A percentile compares a stretch with the other conserved stretches of the same genome.
These are phyloP conservation scores for Neogale vison DNA, from an alignment of 2,113 vertebrate species.

Conservation along the genomic window DNA sequence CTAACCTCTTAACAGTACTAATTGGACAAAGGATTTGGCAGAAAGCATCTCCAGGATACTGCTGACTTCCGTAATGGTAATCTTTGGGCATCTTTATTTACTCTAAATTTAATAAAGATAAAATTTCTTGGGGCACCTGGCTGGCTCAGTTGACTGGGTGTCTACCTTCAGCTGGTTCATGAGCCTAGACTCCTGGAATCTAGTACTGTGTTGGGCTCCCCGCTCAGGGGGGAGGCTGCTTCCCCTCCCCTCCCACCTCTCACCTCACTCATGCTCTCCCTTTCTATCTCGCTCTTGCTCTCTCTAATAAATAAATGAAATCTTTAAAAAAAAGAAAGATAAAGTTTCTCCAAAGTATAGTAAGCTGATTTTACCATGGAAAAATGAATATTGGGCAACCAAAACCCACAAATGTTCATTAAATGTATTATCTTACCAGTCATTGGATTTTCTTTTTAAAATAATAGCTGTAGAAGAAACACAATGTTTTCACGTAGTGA, in stretches of 20 bases:
- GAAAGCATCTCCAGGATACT: background rate
- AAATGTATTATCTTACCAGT: background rate
- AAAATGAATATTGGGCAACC: background rate
- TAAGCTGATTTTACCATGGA: background rate
- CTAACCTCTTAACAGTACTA: background rate
- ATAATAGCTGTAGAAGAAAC: background rate
- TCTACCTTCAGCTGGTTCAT: no score
- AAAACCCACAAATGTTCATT: background rate
- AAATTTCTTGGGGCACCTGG: background rate
- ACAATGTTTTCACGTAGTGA: background rate
- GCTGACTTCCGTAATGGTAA: background rate
- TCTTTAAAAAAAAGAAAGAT: no score
- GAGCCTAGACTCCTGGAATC: no score
- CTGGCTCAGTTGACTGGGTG: no score
- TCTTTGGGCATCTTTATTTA: background rate
- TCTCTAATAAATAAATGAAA: no score
- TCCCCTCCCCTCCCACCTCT: no score
- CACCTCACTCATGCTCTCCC: no score
- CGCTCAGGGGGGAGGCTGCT: no score
- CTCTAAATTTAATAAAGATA: background rate
- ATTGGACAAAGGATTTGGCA: background rate
- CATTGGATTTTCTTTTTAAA: background rate
- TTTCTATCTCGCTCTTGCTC: no score
- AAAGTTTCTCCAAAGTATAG: background rate
- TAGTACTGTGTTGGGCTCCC: no score